These are phyloP conservation scores for Saguinus imperator DNA, from an alignment of 2,113 vertebrate species.

Conservation along the genomic window DNA sequence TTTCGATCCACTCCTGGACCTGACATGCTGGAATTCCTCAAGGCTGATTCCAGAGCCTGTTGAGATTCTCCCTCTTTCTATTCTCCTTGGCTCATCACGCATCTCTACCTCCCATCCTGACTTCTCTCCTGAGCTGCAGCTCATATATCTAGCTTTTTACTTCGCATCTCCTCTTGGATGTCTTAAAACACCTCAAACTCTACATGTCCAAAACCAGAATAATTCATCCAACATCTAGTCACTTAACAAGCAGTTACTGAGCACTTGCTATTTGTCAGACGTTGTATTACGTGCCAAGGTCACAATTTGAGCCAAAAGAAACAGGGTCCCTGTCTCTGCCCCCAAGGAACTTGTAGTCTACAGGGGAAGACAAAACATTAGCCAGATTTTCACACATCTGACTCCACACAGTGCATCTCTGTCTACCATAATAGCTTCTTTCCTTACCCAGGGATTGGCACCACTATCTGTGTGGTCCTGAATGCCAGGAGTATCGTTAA, in stretches of 20 bases:
- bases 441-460: neutral
- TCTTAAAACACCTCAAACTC: constrained; percentile 5
- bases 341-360: neutral
- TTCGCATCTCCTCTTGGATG: neutral
- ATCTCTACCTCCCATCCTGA: neutral
- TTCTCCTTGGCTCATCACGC: neutral
- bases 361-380: neutral
- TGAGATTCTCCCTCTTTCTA: neutral
- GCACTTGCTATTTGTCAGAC: neutral
- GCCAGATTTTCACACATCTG: neutral
- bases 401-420: neutral
- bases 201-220: neutral
- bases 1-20: neutral
- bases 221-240: neutral
- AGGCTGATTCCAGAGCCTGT: neutral
- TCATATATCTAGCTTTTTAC: neutral
- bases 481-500: neutral
- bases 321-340: neutral
- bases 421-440: neutral
- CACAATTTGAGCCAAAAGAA: neutral
- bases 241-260: neutral
- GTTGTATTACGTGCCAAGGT: neutral
- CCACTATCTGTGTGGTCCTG: neutral
- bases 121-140: neutral
- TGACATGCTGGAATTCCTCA: neutral